phyloP scores from a whole-genome alignment of 2,888 invertebrate species.

The Lepidochitona cinerea region DNA sequence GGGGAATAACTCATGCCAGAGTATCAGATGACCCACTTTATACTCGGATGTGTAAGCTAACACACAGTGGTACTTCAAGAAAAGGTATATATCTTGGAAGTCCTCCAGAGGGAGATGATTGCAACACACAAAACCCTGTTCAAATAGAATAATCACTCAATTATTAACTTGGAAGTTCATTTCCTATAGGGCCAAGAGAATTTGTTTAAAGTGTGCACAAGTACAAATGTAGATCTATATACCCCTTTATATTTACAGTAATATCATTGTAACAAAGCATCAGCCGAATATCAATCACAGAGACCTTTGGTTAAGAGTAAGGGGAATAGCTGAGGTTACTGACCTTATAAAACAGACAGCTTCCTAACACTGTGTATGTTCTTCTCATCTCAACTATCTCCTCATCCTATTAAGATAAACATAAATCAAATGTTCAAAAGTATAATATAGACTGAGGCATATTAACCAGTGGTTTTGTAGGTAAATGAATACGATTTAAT shows the following conservation, averaged over 20 bases:
- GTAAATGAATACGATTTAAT: neutral
- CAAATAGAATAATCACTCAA: no score
- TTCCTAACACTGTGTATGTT: slow-evolving; percentile 79
- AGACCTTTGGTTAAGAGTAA: no score
- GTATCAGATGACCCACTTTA: slow-evolving; percentile 60
- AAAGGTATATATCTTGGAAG: slow-evolving; percentile 82
- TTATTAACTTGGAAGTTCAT: no score
- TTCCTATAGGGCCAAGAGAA: no score
- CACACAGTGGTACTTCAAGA: slow-evolving; percentile 82
- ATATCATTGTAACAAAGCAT: no score
- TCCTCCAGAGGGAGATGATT: slow-evolving; percentile 84
- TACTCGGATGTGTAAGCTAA: slow-evolving; percentile 72
- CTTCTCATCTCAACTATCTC: slow-evolving; percentile 64
- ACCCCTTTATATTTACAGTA: no score
- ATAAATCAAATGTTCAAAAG: slow-evolving; percentile 65
- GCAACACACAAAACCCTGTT: slow-evolving; percentile 80
- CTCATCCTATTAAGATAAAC: neutral
- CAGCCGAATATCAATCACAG: no score
- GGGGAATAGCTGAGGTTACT: neutral
- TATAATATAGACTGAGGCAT: slow-evolving; percentile 27
- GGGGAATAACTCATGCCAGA: slow-evolving; percentile 69
- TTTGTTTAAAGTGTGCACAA: no score
- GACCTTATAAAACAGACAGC: slow-evolving; percentile 65
- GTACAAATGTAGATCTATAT: no score
- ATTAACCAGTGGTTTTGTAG: neutral